Base-by-base conservation (phyloP, 2,113 vertebrate species). In the Progne subis region DNA sequence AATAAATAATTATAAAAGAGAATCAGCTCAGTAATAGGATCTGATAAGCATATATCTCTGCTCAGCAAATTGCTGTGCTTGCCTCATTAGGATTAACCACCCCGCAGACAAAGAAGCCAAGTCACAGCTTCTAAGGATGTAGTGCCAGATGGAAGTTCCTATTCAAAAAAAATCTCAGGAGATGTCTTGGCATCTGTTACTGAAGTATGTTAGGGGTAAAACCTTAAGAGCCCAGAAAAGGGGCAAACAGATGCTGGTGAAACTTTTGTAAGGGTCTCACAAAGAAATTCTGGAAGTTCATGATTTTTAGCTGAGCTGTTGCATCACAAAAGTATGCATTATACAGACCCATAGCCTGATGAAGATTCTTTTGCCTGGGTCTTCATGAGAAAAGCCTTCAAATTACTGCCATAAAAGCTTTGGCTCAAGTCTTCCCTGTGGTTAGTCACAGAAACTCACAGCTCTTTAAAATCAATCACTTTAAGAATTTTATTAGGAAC, bases 11-110 rank as follows among this genome's bases (percentile, higher is more conserved):
- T 89, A 93, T 82, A 94, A 92, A 94, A 94, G 83, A 88, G 84
- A 89, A 96, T 96, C 90, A 91, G 56, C 90, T 94, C 92, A 60
- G 94, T 97, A 97, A 97, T 94, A 84, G 82, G 87, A 95, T 95
- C 95, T 87, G 96, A 97, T 97, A 97, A 97, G 92, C 93, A 94
- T 97, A 95, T 95, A 94, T 95, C 94, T 95, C 74, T 95, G 88
- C 92, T 97, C 96, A 96, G 96, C 90, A 87, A 95, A 95, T 95
- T 95, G 86, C 93, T 83, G 34, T 91, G 81, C 57, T 92, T 94
- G 91, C 87, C 90, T 97, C 95, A 95, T 97, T 97, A 97, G 71
- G 75, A 94, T 93, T 96, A 96, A 94, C 92, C 94, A 86, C 92
- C 71, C 88, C 82, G 53, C 85, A 91, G 92, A 97, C 93, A 96